These are phyloP conservation scores for Tor tambroides DNA, from an alignment of 2,113 vertebrate species.

Conservation along the genomic window DNA sequence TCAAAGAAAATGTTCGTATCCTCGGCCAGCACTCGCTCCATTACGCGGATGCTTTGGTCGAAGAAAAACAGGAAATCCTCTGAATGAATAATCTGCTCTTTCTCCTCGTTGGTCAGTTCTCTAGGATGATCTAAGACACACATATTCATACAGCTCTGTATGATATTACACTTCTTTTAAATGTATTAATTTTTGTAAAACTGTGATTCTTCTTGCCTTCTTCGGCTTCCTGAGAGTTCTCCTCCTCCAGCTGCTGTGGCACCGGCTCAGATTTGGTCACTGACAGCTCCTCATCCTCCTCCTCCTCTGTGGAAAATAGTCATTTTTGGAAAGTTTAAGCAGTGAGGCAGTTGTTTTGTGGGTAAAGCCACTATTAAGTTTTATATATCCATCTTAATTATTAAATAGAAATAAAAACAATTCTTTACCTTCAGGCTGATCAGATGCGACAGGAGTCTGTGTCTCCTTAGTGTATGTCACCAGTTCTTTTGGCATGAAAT, in stretches of 20 bases:
- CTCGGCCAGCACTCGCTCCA: slow-evolving; percentile 86
- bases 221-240: slow-evolving; percentile 79
- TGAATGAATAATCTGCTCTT: slow-evolving; percentile 86
- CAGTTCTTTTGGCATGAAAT: slow-evolving; percentile 85
- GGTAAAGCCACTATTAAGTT: neutral
- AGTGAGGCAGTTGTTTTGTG: neutral
- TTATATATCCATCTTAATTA: neutral
- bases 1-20: slow-evolving; percentile 90
- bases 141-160: neutral
- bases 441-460: slow-evolving; percentile 81
- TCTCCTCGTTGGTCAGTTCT: slow-evolving; percentile 89
- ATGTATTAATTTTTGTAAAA: neutral
- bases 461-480: slow-evolving; percentile 89
- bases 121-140: slow-evolving; percentile 77
- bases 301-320: slow-evolving; percentile 78
- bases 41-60: slow-evolving; percentile 83
- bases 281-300: slow-evolving; percentile 84
- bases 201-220: slow-evolving; percentile 74
- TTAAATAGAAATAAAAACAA: neutral
- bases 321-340: slow-evolving; percentile 6
- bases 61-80: slow-evolving; percentile 91
- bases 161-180: neutral
- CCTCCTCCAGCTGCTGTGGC: slow-evolving; percentile 77
- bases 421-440: slow-evolving; percentile 84
- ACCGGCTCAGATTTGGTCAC: slow-evolving; percentile 79